These are phyloP conservation scores for Gobius niger DNA, from an alignment of 2,113 vertebrate genomes.

Conservation along the genomic window DNA sequence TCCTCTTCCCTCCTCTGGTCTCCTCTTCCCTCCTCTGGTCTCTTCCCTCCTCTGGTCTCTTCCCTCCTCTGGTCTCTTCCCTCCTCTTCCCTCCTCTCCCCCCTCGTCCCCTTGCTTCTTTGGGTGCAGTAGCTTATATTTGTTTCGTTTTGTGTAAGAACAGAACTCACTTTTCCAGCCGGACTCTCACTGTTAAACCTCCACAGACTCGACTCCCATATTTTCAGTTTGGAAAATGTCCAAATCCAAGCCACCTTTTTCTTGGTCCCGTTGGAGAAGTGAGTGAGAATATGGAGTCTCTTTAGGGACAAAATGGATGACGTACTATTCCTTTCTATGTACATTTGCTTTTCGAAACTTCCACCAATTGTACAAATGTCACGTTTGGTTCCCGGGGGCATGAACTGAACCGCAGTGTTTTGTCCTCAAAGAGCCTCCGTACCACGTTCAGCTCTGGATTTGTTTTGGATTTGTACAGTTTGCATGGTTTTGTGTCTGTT, in stretches of 20 bases:
- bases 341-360: not conserved
- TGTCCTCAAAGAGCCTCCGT: not conserved
- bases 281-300: not conserved
- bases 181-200: not conserved
- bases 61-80: not conserved
- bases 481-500: constrained; percentile 7
- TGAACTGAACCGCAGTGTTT: no score
- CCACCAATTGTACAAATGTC: no score
- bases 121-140: not conserved
- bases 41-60: no score
- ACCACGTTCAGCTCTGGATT: not conserved
- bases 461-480: not conserved
- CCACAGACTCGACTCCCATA: not conserved
- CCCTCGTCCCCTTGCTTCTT: not conserved
- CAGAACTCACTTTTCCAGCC: no score
- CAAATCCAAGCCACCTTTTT: no score
- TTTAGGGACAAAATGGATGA: not conserved
- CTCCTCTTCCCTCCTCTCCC: not conserved
- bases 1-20: not conserved
- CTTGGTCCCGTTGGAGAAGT: no score
- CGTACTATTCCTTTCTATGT: not conserved
- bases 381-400: no score
- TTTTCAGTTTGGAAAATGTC: not conserved
- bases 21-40: not conserved
- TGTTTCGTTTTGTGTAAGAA: no score